Percentiles rank a stretch among this genome's conserved stretches.
Conservation (phyloP, 2,888 invertebrate genomes). For the Erebia ligea region DNA sequence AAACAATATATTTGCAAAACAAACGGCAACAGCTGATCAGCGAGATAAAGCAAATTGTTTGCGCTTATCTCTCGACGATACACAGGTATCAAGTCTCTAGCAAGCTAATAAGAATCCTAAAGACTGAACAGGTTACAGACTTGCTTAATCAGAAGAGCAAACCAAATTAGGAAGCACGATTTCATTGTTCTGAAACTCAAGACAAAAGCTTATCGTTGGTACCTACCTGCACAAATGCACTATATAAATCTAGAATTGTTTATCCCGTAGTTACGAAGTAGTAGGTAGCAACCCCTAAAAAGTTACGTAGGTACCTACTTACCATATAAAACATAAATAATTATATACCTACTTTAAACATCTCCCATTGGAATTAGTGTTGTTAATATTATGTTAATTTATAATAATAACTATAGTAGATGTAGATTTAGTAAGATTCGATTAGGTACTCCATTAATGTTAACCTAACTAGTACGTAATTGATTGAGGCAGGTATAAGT, state of each 20-base stretch:
- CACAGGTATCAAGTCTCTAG: constrained; percentile 44
- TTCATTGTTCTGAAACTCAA: constrained; percentile 29
- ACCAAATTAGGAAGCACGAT: constrained; percentile 49
- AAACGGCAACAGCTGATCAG: constrained; percentile 44
- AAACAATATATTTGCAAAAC: constrained; percentile 33
- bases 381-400: too few relatives aligned
- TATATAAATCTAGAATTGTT: neutral
- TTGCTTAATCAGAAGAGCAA: constrained; percentile 59
- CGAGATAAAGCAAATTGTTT: constrained; percentile 58
- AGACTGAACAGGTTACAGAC: constrained; percentile 66
- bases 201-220: constrained; percentile 20
- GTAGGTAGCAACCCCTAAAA: too few relatives aligned
- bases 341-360: too few relatives aligned
- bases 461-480: too few relatives aligned
- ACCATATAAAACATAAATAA: too few relatives aligned
- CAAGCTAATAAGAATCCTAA: constrained; percentile 62
- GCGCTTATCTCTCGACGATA: constrained; percentile 54
- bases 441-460: too few relatives aligned
- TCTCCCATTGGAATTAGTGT: too few relatives aligned
- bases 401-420: too few relatives aligned
- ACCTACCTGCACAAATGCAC: constrained; percentile 1
- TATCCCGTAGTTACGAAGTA: too few relatives aligned
- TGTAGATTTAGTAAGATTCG: too few relatives aligned
- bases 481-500: too few relatives aligned
- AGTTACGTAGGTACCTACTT: too few relatives aligned